Evolutionary conservation across 2,113 vertebrate species (phyloP).

Genomic region (Cyphomyrus plagiostoma): DNA sequence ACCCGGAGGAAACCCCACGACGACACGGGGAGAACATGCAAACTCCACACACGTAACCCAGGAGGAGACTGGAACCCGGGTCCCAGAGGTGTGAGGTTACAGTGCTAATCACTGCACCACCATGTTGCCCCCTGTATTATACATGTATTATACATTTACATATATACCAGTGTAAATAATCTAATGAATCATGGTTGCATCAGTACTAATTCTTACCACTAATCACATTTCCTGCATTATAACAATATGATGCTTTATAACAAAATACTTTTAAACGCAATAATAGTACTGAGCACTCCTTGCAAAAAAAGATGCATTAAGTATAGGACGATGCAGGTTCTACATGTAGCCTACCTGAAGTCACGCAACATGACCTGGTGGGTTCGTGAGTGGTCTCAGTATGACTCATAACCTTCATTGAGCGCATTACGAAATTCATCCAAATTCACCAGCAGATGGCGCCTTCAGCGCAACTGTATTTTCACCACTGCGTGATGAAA

Average conservation of each 20-base stretch:
- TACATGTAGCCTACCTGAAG: background rate
- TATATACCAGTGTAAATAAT: background rate
- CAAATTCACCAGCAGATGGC: constrained; percentile 18
- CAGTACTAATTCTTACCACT: background rate
- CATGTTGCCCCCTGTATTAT: too few species aligned
- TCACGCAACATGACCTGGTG: background rate
- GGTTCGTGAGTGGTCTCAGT: background rate
- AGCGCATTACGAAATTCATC: background rate
- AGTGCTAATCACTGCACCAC: too few species aligned
- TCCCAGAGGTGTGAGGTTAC: too few species aligned
- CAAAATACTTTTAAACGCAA: background rate
- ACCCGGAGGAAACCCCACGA: too few species aligned
- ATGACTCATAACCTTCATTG: background rate
- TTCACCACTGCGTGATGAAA: background rate
- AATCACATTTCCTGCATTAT: background rate
- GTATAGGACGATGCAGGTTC: background rate
- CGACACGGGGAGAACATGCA: too few species aligned
- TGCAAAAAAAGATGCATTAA: background rate
- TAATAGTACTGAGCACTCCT: background rate
- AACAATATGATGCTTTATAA: background rate
- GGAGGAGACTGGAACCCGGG: too few species aligned
- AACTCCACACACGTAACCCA: too few species aligned
- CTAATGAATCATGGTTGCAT: background rate
- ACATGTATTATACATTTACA: background rate
- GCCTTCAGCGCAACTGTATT: background rate